Evolutionary conservation across 2,113 vertebrate genomes (phyloP).

Genomic region (Tetrao urogallus): DNA sequence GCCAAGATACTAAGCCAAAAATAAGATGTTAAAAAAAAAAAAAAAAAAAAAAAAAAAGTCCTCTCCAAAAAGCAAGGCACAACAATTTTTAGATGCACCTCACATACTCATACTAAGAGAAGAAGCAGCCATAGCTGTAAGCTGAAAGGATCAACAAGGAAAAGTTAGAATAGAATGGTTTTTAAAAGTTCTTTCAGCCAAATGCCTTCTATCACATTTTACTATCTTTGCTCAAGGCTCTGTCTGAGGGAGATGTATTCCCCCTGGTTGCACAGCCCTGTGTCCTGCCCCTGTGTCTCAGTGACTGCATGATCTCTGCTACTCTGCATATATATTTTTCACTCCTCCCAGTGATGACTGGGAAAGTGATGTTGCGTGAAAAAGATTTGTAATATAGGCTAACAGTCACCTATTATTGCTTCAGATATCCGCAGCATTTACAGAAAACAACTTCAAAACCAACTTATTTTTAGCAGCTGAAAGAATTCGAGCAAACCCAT

Average conservation of each 20-base stretch:
- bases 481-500: constrained; percentile 37
- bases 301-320: neutral
- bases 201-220: neutral
- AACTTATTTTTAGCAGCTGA: constrained; percentile 59
- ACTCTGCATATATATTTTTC: neutral
- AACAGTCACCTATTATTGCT: constrained; percentile 29
- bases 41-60: neutral
- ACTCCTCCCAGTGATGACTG: neutral
- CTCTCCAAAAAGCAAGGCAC: neutral
- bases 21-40: neutral
- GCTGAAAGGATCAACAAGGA: neutral
- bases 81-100: neutral
- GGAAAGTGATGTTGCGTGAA: neutral
- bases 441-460: constrained; percentile 48
- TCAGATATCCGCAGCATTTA: constrained; percentile 10
- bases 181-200: neutral
- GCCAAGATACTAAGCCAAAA: neutral
- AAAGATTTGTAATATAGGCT: neutral
- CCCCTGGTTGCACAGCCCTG: neutral
- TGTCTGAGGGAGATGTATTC: neutral
- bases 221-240: neutral
- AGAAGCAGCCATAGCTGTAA: neutral
- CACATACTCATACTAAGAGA: neutral
- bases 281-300: neutral
- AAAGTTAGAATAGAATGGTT: neutral